Conservation (phyloP, 2,888 invertebrate species). For the Homarus gammarus region DNA sequence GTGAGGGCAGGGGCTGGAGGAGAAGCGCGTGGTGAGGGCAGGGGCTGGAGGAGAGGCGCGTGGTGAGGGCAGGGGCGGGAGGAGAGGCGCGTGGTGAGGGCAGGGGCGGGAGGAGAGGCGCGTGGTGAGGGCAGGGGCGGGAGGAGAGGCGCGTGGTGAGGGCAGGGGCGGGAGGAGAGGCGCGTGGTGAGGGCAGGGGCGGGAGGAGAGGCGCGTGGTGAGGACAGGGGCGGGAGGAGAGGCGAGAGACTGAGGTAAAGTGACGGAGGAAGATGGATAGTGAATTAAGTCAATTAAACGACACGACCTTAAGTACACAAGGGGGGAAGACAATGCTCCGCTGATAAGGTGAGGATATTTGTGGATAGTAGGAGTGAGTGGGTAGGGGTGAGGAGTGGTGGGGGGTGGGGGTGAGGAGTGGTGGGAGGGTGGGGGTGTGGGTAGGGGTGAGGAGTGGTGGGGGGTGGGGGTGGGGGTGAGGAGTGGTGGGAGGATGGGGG, state of each 20-base stretch:
- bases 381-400: neutral
- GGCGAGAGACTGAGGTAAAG: too few species aligned
- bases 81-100: neutral
- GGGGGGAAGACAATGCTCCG: conserved; percentile 1
- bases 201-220: too few species aligned
- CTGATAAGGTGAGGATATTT: neutral
- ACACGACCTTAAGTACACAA: conserved; percentile 19
- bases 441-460: neutral
- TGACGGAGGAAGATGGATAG: conserved; percentile 37
- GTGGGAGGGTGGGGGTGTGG: neutral
- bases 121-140: too few species aligned
- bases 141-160: neutral
- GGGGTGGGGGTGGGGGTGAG: neutral
- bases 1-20: neutral
- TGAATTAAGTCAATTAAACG: conserved; percentile 40
- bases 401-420: neutral
- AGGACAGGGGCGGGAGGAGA: too few species aligned
- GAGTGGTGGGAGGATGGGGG: neutral
- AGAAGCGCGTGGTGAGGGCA: too few species aligned
- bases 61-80: neutral
- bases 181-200: neutral
- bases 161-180: neutral
- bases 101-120: too few species aligned
- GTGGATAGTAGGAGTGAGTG: neutral
- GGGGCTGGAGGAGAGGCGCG: too few species aligned